Conservation (phyloP, 2,113 vertebrate species). For the Mus musculus region DNA sequence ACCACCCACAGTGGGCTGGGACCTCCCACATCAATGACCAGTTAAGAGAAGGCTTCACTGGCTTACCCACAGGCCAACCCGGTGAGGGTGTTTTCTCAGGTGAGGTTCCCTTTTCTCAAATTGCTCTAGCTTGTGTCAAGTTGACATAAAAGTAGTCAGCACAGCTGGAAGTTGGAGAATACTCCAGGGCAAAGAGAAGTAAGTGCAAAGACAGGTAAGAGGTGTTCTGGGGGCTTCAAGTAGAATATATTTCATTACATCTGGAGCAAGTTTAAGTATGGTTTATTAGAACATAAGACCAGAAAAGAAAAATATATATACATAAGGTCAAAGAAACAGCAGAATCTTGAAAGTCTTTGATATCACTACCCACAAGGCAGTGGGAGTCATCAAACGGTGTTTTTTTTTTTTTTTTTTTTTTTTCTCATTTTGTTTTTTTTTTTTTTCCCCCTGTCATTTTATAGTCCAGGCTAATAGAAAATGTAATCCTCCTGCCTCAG, state of each 20-base stretch:
- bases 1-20: background rate
- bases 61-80: background rate
- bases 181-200: background rate
- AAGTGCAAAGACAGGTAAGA: background rate
- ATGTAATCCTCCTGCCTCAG: background rate
- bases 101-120: background rate
- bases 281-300: background rate
- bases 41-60: background rate
- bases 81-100: background rate
- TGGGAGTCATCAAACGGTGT: background rate
- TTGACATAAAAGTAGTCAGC: background rate
- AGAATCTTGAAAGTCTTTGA: conserved; percentile 11
- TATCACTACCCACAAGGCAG: background rate
- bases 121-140: background rate
- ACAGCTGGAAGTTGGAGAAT: background rate
- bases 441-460: background rate
- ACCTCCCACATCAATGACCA: background rate
- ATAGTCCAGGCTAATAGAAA: background rate
- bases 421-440: background rate
- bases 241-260: background rate
- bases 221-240: background rate
- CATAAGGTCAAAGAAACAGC: background rate
- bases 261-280: background rate
- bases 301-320: background rate
- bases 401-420: background rate